Evolutionary conservation across 2,113 vertebrate genomes (phyloP).

Genomic region (Rhegmatorhina hoffmannsi): DNA sequence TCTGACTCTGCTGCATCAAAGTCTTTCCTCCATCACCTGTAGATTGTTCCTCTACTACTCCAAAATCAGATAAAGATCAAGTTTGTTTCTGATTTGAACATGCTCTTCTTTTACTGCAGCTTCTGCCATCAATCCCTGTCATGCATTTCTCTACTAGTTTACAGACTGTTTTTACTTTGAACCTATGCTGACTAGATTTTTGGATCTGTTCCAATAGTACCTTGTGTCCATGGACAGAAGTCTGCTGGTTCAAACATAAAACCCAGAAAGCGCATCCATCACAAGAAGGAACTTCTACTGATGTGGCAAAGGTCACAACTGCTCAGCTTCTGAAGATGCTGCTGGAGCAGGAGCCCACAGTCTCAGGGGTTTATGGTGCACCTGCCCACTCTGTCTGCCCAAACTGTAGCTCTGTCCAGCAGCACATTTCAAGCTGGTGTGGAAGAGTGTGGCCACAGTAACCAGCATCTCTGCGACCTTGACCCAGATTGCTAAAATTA

Average conservation of each 20-base stretch:
- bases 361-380: not conserved
- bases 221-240: not conserved
- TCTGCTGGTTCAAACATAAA: not conserved
- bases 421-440: not conserved
- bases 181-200: not conserved
- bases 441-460: not conserved
- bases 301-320: not conserved
- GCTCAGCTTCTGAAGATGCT: not conserved
- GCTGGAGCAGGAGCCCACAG: fast-evolving
- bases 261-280: not conserved
- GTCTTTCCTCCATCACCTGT: not conserved
- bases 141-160: not conserved
- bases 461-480: not conserved
- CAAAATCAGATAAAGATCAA: not conserved
- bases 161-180: not conserved
- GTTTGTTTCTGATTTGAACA: not conserved
- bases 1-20: not conserved
- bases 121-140: not conserved
- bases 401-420: not conserved
- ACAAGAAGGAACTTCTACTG: not conserved
- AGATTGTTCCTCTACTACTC: not conserved
- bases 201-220: not conserved
- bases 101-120: not conserved
- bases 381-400: not conserved
- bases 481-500: not conserved